Evolutionary conservation across 1,140 invertebrate species (phyloP), one percentile per base, ranked within the genome.

Genomic region (Dendroctonus ponderosae): DNA sequence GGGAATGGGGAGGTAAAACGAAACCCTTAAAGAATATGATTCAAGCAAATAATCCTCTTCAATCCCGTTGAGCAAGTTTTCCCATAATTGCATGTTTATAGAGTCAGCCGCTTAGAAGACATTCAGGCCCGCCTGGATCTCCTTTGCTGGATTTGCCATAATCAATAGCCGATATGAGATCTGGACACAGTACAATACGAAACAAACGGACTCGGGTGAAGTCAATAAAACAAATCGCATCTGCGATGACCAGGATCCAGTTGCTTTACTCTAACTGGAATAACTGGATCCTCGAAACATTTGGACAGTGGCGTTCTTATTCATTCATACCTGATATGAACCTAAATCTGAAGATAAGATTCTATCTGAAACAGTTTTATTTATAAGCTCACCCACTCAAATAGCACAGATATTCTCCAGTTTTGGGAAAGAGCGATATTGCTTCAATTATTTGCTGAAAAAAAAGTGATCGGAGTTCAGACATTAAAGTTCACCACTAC

Each of bases 31-130:
- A 54, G 48, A 52, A 63, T 56, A 63, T 63, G 51, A 63, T 43
- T 63, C 51, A 12, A n/a, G 51, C 40, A 63, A 53, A 63, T 53
- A 53, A 51, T 63, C 60, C 14, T 14, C 43, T 41, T n/a, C 38
- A 63, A 43, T 42, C 51, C 43, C 38, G 43, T 38, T 41, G 50
- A 63, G 40, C 49, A 63, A 63, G 41, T 54, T 52, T 54, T 46
- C 60, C 62, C 40, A 43, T 63, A 63, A 63, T 63, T 63, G 62
- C 62, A 63, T 63, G 62, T 63, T 63, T 63, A 63, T 63, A 51
- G 62, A 54, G 48, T 52, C 60, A 51, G 54, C 62, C 52, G 62
- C 46, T 63, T 14, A 62, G 60, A 52, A 61, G 44, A 61, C 40
- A 42, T 58, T 44, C 40, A 26, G 54, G 8, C 5, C 40, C 54